Evolutionary conservation across 2,888 invertebrate genomes (phyloP).

Genomic region (Diplazon laetatorius): DNA sequence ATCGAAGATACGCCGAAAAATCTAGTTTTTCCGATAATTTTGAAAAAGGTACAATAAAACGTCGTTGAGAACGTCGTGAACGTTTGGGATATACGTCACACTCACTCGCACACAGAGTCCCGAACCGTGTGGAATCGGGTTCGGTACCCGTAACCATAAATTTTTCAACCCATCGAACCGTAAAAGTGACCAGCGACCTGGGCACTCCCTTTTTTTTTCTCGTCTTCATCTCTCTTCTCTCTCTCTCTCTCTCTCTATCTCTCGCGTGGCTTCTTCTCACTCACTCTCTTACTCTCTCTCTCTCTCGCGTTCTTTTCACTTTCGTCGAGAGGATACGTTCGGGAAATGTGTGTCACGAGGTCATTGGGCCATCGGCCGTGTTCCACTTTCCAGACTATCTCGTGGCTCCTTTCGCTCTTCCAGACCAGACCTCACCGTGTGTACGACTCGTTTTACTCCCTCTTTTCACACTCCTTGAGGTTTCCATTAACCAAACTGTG

Average conservation of each 20-base stretch:
- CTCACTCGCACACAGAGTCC: no score
- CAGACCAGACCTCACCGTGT: constrained; percentile 45
- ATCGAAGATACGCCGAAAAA: constrained; percentile 23
- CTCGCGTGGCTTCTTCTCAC: neutral
- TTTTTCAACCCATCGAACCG: constrained; percentile 63
- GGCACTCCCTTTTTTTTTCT: constrained; percentile 12
- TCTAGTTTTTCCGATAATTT: neutral
- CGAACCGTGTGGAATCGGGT: constrained; percentile 13
- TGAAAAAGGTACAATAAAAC: no score
- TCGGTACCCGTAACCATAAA: constrained; percentile 68
- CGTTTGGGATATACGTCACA: constrained; percentile 22
- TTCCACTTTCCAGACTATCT: constrained; percentile 79
- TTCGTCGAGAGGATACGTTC: constrained; percentile 75
- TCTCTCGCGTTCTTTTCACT: constrained; percentile 76
- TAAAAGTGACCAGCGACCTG: constrained; percentile 63
- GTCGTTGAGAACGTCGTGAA: constrained; percentile 32
- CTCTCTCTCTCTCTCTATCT: constrained; percentile 20
- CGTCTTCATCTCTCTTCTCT: constrained; percentile 5
- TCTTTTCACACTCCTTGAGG: constrained; percentile 20
- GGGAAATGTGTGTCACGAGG: constrained; percentile 80
- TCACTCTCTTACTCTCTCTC: constrained; percentile 11
- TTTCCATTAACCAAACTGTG: constrained; percentile 28
- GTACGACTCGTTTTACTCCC: constrained; percentile 60
- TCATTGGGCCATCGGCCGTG: constrained; percentile 81
- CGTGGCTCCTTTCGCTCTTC: constrained; percentile 75